Evolutionary conservation across 2,888 invertebrate species (phyloP).

Genomic region (Gryllus longicercus): DNA sequence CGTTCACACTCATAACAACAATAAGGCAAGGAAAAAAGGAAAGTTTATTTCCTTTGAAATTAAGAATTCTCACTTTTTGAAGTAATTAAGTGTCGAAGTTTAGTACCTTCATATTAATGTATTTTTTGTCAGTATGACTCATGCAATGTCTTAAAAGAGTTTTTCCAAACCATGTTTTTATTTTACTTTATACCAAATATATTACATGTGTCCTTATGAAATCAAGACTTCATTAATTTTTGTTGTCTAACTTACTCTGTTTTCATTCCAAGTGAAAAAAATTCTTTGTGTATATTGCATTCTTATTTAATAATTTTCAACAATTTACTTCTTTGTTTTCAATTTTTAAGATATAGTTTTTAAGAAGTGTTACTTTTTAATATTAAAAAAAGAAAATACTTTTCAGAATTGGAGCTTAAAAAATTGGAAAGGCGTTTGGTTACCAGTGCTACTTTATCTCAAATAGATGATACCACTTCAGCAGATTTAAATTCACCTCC

Average conservation of each 20-base stretch:
- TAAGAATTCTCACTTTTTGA: too few relatives aligned
- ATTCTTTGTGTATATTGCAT: not conserved
- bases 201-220: not conserved
- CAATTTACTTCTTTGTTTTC: not conserved
- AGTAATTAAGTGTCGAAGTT: too few relatives aligned
- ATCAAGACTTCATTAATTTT: not conserved
- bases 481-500: constrained; percentile 38
- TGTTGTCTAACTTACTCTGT: not conserved
- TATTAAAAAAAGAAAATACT: constrained; percentile 19
- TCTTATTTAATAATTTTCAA: not conserved
- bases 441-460: constrained; percentile 27
- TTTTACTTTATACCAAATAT: too few relatives aligned
- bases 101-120: too few relatives aligned
- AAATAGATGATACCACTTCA: constrained; percentile 25
- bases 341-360: constrained; percentile 20
- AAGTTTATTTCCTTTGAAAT: too few relatives aligned
- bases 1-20: too few relatives aligned
- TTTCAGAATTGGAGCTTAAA: constrained; percentile 56
- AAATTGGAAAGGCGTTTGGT: constrained; percentile 55
- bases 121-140: too few relatives aligned
- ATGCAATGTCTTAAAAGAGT: too few relatives aligned
- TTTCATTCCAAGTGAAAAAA: not conserved
- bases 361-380: not conserved
- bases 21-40: too few relatives aligned
- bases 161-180: too few relatives aligned